Evolutionary conservation across 2,888 invertebrate species (phyloP).

Genomic region (Cantharis flavilabris): DNA sequence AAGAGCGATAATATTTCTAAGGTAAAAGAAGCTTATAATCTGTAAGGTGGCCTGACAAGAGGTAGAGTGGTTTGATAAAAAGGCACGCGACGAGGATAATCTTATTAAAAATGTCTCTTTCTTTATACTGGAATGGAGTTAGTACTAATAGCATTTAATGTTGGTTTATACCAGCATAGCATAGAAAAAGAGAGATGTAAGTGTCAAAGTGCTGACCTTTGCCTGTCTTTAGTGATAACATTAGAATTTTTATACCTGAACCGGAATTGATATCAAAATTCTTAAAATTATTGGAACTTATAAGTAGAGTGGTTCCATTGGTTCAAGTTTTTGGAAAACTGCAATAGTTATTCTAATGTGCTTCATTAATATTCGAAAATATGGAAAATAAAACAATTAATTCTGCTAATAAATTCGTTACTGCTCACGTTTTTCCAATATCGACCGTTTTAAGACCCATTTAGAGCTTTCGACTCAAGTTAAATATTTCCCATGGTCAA

Average conservation of each 20-base stretch:
- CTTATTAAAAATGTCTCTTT: conserved; percentile 33
- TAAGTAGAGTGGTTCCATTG: neutral
- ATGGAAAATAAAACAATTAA: neutral
- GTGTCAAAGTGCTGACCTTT: neutral
- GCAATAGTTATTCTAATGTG: neutral
- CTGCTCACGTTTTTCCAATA: neutral
- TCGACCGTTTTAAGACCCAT: neutral
- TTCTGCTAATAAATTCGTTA: neutral
- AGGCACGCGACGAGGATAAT: conserved; percentile 36
- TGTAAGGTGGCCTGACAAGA: conserved; percentile 29
- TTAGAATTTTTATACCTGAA: conserved; percentile 16
- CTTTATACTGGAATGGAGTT: conserved; percentile 21
- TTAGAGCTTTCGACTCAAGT: conserved; percentile 7
- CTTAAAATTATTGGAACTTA: conserved; percentile 16
- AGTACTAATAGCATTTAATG: conserved; percentile 23
- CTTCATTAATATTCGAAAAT: neutral
- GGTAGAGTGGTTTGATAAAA: conserved; percentile 34
- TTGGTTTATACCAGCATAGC: neutral
- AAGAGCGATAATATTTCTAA: conserved; percentile 10
- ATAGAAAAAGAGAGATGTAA: conserved; percentile 5
- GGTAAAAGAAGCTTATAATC: conserved; percentile 25
- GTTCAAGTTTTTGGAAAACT: neutral
- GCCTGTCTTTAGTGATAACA: neutral
- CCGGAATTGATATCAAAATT: conserved; percentile 26
- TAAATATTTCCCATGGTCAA: conserved; percentile 14